Conservation (phyloP, 2,888 invertebrate species). For the Tupiocoris notatus region DNA sequence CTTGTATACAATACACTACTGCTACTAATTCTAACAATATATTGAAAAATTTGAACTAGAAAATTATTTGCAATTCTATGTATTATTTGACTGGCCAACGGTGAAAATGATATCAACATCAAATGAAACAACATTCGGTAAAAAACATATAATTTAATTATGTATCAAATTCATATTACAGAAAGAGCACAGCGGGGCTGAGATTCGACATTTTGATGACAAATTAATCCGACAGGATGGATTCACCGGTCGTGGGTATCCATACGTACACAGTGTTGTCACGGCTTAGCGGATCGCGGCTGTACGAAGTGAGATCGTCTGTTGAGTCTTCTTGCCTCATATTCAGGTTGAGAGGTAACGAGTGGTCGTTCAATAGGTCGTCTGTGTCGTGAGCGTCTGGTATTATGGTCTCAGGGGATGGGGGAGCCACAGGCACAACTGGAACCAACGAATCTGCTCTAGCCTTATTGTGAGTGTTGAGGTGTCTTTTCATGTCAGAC, state of each 20-base stretch:
- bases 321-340: constrained; percentile 47
- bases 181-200: background rate
- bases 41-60: too few relatives aligned
- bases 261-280: constrained; percentile 50
- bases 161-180: background rate
- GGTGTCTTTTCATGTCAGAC: constrained; percentile 79
- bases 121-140: background rate
- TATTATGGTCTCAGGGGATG: constrained; percentile 21
- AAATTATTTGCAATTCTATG: too few relatives aligned
- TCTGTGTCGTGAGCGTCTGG: constrained; percentile 40
- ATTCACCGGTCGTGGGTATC: constrained; percentile 49
- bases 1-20: too few relatives aligned
- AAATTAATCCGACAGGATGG: constrained; percentile 49
- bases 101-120: background rate
- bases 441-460: constrained; percentile 19
- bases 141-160: background rate
- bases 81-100: too few relatives aligned
- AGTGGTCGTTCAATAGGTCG: constrained; percentile 43
- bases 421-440: background rate
- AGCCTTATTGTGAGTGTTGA: constrained; percentile 64
- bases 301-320: constrained; percentile 45
- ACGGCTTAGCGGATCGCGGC: constrained; percentile 40
- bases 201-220: constrained; percentile 17
- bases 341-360: constrained; percentile 50
- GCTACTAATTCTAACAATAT: too few relatives aligned